Evolutionary conservation across 1,140 invertebrate species (phyloP).

Genomic region (Galendromus occidentalis): DNA sequence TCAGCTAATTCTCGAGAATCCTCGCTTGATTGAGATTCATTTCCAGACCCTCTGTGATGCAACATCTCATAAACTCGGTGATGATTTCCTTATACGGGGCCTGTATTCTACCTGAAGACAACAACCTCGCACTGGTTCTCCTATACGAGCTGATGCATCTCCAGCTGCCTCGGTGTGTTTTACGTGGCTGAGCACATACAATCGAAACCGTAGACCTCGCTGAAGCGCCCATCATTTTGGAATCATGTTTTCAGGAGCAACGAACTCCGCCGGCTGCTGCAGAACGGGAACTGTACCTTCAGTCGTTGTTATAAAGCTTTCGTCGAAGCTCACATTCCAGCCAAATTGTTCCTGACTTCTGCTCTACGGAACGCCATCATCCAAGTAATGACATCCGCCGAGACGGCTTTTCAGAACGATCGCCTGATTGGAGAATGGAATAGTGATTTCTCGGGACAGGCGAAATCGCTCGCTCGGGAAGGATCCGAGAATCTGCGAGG

Average conservation of each 20-base stretch:
- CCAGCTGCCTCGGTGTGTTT: constrained; percentile 40
- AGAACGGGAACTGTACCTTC: constrained; percentile 68
- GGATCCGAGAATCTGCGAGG: too few species aligned
- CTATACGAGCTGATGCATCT: constrained; percentile 59
- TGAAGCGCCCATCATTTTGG: too few species aligned
- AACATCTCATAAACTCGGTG: constrained; percentile 44
- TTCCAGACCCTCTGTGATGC: constrained; percentile 27
- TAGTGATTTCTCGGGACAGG: too few species aligned
- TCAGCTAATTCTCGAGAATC: too few species aligned
- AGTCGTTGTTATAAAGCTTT: constrained; percentile 69
- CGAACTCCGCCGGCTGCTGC: constrained; percentile 58
- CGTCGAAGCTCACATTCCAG: constrained; percentile 69
- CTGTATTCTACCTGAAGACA: constrained; percentile 57
- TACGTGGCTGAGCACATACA: background rate
- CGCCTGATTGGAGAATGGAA: too few species aligned
- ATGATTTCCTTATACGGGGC: constrained; percentile 63
- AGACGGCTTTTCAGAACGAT: too few species aligned
- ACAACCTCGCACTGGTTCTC: constrained; percentile 49
- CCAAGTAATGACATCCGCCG: too few species aligned
- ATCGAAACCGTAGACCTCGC: too few species aligned
- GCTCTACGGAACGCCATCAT: constrained; percentile 76
- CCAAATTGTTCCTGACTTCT: constrained; percentile 75
- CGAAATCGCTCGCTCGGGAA: too few species aligned
- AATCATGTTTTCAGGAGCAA: constrained; percentile 41
- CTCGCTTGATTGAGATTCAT: too few species aligned